These are phyloP conservation scores for Emydoidea blandingii DNA, from an alignment of 2,797 vertebrate genomes.

Conservation along the genomic window DNA sequence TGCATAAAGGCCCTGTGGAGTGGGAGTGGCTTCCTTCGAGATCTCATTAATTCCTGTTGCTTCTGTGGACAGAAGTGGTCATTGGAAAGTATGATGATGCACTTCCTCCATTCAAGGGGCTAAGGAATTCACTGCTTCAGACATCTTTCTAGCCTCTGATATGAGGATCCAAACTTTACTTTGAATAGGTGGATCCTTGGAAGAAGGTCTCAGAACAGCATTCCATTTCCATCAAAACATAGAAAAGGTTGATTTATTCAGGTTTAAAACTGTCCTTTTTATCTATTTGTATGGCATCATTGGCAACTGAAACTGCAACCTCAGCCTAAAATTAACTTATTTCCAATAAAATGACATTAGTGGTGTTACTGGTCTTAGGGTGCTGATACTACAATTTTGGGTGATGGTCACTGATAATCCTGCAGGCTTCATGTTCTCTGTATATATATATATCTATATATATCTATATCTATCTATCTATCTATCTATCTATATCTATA, in stretches of 20 bases:
- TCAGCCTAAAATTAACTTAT: neutral
- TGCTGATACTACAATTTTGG: neutral
- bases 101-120: neutral
- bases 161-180: neutral
- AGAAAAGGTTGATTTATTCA: neutral
- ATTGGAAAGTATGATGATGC: neutral
- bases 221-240: slow-evolving; percentile 8
- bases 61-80: neutral
- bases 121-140: neutral
- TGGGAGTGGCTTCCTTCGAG: neutral
- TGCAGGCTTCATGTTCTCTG: neutral
- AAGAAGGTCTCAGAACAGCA: neutral
- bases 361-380: neutral
- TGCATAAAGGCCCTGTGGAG: neutral
- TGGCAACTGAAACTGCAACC: neutral
- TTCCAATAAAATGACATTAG: neutral
- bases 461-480: too few species aligned
- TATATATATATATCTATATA: too few species aligned
- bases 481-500: too few species aligned
- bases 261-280: neutral
- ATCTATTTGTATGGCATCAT: neutral
- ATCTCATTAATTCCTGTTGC: neutral
- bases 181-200: neutral
- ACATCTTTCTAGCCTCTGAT: neutral
- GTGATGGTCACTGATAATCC: neutral